These are phyloP conservation scores for Drosophila orena DNA, from an alignment of 1,140 invertebrate species.

Conservation along the genomic window DNA sequence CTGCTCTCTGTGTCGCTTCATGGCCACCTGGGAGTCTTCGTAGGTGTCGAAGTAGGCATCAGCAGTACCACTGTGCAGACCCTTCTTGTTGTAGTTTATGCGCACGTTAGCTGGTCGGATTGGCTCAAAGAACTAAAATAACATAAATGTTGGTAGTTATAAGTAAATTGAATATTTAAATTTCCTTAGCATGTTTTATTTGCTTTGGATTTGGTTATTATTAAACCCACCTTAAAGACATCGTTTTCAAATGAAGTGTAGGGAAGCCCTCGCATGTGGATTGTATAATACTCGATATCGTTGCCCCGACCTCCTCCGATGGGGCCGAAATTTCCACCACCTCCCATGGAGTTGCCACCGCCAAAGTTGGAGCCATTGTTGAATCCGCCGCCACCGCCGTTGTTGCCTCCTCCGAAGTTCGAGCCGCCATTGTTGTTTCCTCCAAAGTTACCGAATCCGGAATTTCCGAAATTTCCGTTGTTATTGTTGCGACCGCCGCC, in stretches of 20 bases:
- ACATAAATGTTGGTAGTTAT: background rate
- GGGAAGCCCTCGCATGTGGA: constrained; percentile 81
- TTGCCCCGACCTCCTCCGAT: constrained; percentile 64
- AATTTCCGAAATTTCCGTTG: constrained; percentile 51
- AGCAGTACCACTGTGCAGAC: constrained; percentile 95
- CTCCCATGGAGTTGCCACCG: constrained; percentile 22
- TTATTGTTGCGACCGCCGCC: constrained; percentile 67
- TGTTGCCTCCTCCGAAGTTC: constrained; percentile 42
- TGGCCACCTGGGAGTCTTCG: constrained; percentile 91
- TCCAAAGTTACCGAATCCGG: constrained; percentile 49
- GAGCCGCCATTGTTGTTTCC: constrained; percentile 45
- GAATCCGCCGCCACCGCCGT: constrained; percentile 33
- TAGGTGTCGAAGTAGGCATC: constrained; percentile 93
- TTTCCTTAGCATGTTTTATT: too few relatives aligned
- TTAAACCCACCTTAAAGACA: constrained; percentile 69
- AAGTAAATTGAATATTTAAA: too few relatives aligned
- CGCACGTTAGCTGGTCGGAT: constrained; percentile 78
- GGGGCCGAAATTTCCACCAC: constrained; percentile 66
- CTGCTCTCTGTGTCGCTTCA: constrained; percentile 92
- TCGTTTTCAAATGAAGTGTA: constrained; percentile 83
- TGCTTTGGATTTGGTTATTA: background rate
- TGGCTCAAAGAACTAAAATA: constrained; percentile 81
- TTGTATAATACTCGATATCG: constrained; percentile 71
- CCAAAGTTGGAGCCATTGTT: constrained; percentile 53
- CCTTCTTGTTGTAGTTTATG: constrained; percentile 86